phyloP scores from a whole-genome alignment of 2,797 vertebrate genomes.

The Syngnathus rostellatus region DNA sequence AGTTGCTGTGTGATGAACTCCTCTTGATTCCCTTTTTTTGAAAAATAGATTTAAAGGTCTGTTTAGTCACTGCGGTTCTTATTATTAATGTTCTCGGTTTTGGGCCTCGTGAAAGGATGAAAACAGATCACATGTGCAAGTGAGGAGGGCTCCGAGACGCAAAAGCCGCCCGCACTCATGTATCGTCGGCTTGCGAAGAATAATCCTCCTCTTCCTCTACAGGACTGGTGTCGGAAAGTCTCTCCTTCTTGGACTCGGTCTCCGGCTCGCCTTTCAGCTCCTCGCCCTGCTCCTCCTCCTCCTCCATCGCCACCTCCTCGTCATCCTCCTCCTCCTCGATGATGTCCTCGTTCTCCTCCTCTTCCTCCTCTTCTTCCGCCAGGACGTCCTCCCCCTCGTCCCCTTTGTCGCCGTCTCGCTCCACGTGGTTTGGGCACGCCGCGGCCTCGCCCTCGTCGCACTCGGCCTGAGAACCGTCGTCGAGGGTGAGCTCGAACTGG shows the following conservation, averaged over 20 bases:
- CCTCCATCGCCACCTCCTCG: conserved; percentile 50
- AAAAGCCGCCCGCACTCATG: conserved; percentile 64
- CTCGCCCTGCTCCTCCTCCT: conserved; percentile 53
- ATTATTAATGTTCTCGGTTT: conserved; percentile 60
- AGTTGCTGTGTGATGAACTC: conserved; percentile 84
- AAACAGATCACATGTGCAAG: conserved; percentile 57
- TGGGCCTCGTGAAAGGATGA: conserved; percentile 61
- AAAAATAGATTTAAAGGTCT: conserved; percentile 83
- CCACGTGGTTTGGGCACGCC: conserved; percentile 56
- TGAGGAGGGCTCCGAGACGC: conserved; percentile 40
- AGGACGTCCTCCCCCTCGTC: conserved; percentile 36
- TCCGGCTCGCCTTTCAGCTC: conserved; percentile 56
- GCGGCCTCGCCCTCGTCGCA: conserved; percentile 34
- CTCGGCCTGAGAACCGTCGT: conserved; percentile 56
- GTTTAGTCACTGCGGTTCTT: conserved; percentile 69
- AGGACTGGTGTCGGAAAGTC: conserved; percentile 72
- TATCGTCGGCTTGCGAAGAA: conserved; percentile 73
- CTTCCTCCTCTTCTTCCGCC: conserved; percentile 33
- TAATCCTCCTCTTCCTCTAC: conserved; percentile 72
- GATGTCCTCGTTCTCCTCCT: conserved; percentile 52
- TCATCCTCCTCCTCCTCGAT: conserved; percentile 47
- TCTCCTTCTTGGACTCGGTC: conserved; percentile 62
- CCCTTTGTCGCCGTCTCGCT: conserved; percentile 43
- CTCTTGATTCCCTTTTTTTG: conserved; percentile 72
- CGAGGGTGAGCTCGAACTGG: conserved; percentile 81